Percentiles rank a stretch among this genome's conserved stretches.
phyloP scores from a whole-genome alignment of 2,113 vertebrate genomes.

The Anhinga rufa region DNA sequence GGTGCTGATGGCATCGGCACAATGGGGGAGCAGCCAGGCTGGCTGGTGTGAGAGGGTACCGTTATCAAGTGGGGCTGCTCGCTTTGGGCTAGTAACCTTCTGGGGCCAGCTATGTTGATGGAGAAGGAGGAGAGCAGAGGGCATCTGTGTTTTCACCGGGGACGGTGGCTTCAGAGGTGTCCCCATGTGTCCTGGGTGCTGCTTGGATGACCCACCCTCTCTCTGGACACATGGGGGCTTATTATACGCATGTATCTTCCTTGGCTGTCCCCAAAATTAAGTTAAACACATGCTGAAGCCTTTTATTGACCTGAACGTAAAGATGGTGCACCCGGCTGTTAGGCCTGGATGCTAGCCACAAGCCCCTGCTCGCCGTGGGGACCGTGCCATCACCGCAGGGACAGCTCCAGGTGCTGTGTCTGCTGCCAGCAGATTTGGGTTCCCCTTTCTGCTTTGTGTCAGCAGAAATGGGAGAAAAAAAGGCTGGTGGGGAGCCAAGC shows the following conservation, averaged over 20 bases:
- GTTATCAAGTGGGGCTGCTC: accelerated
- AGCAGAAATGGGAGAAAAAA: not conserved
- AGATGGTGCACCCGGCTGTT: not conserved
- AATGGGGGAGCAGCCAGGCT: accelerated
- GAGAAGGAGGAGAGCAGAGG: not conserved
- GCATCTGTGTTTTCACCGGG: accelerated
- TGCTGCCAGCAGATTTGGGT: accelerated
- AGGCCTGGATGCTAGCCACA: accelerated
- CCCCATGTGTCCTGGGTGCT: not conserved
- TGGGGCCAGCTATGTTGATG: not conserved
- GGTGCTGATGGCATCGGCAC: accelerated
- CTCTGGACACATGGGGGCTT: accelerated
- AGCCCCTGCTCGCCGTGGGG: accelerated
- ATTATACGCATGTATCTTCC: not conserved
- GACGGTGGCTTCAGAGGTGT: not conserved
- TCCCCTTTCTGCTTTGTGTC: accelerated
- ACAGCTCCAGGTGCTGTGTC: accelerated
- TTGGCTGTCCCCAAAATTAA: accelerated
- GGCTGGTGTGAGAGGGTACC: not conserved
- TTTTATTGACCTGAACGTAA: not conserved
- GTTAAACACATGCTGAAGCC: accelerated
- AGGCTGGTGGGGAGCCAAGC: not conserved
- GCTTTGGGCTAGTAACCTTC: not conserved
- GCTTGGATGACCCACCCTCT: not conserved
- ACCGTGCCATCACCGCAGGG: accelerated